Percentiles rank a stretch among this genome's conserved stretches.
Evolutionary conservation across 2,888 invertebrate species (phyloP).

Genomic region (Drosophila villosipedis): DNA sequence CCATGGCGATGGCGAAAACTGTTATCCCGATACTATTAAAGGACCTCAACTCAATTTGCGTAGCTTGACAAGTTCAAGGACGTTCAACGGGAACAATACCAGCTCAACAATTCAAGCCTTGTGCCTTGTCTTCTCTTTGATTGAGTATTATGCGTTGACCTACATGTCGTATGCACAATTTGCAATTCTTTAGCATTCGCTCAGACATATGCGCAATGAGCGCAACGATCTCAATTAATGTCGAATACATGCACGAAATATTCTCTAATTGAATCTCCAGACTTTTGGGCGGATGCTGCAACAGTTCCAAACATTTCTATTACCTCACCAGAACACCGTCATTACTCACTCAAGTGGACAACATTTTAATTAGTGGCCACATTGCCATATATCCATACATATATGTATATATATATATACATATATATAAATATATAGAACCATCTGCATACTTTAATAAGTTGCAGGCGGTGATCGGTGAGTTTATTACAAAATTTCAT

Average conservation of each 20-base stretch:
- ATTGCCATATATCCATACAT: not conserved
- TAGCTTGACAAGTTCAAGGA: conserved; percentile 79
- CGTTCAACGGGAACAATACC: conserved; percentile 53
- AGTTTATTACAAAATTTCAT: conserved; percentile 52
- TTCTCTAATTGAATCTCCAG: conserved; percentile 63
- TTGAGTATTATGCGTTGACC: conserved; percentile 39
- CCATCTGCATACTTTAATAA: conserved; percentile 61
- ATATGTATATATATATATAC: not conserved
- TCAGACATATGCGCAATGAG: conserved; percentile 10
- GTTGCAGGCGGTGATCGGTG: conserved; percentile 41
- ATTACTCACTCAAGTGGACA: conserved; percentile 64
- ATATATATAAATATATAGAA: conserved; percentile 18
- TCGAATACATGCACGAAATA: conserved; percentile 19
- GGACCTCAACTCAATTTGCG: conserved; percentile 40
- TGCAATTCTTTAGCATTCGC: conserved; percentile 5
- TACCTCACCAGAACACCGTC: conserved; percentile 14
- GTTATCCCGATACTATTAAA: conserved; percentile 68
- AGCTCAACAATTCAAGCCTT: conserved; percentile 12
- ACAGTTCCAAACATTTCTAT: conserved; percentile 6
- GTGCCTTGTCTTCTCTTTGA: not conserved
- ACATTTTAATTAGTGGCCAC: conserved; percentile 61
- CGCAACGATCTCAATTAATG: conserved; percentile 38
- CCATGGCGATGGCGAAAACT: conserved; percentile 66
- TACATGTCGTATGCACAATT: conserved; percentile 53
- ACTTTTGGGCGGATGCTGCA: conserved; percentile 23